Evolutionary conservation across 2,888 invertebrate genomes (phyloP).

Genomic region (Drosophila limbata): DNA sequence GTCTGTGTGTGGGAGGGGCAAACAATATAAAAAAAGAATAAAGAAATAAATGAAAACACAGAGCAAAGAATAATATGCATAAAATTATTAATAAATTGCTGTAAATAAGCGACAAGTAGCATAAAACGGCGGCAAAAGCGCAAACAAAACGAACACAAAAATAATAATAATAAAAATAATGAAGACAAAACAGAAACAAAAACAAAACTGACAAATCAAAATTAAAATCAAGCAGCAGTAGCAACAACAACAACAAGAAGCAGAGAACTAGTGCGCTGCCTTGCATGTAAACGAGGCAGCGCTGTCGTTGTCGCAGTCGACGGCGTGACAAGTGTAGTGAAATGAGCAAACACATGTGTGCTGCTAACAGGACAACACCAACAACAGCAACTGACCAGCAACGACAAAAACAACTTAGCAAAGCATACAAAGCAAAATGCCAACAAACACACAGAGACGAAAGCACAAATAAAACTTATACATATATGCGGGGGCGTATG

Average conservation of each 20-base stretch:
- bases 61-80: conserved; percentile 18
- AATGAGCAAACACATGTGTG: conserved; percentile 54
- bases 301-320: conserved; percentile 33
- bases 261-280: conserved; percentile 30
- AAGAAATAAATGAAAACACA: conserved; percentile 13
- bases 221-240: conserved; percentile 53
- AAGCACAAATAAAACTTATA: conserved; percentile 42
- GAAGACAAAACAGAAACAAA: conserved; percentile 16
- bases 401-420: conserved; percentile 55
- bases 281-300: conserved; percentile 68
- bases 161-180: conserved; percentile 18
- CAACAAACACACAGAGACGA: conserved; percentile 36
- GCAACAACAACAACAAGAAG: conserved; percentile 13
- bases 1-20: conserved; percentile 4
- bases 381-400: conserved; percentile 50
- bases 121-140: conserved; percentile 50
- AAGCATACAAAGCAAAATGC: conserved; percentile 63
- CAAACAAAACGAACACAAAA: conserved; percentile 38
- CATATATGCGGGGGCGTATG: conserved; percentile 51
- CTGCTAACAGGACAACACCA: conserved; percentile 26
- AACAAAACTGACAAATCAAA: conserved; percentile 59
- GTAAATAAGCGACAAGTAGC: conserved; percentile 66
- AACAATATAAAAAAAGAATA: neutral
- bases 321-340: conserved; percentile 73
- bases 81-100: conserved; percentile 74